Evolutionary conservation across 2,797 vertebrate species (phyloP), one percentile per base, ranked within the genome.

Genomic region (Melanogrammus aeglefinus): DNA sequence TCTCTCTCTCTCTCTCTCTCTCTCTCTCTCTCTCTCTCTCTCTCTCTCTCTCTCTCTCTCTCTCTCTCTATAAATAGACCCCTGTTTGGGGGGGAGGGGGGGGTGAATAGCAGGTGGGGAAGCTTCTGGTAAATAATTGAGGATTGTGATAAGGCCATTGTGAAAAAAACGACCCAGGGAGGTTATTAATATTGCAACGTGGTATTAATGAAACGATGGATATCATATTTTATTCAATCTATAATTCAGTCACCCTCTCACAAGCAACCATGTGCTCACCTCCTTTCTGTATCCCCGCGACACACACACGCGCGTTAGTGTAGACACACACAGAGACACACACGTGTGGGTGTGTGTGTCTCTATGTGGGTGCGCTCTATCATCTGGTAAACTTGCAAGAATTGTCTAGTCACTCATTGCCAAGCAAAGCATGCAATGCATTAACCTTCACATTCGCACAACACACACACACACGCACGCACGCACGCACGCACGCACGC

Each of bases 141-240:
- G 2, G 14, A 16, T 47, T 76, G 27, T 76, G 72, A 44, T 74
- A 66, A 27, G 35, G 57, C 29, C 38, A 47, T 75, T 39, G 70
- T 77, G 35, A 31, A 16, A 83, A 74, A 79, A 13, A 41, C 81
- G 63, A 79, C 80, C 81, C 76, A 3, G 24, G 66, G 6, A 27
- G 0, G 18, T 72, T 21, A 81, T 88, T 80, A 91, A 89, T 90
- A 80, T 87, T 88, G 89, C 31, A 89, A n/a, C 44, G 9, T 21
- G 21, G 51, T 81, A 76, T 84, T 88, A 88, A 89, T 78, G 85
- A 91, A 80, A 85, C 80, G 78, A 74, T 82, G 75, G 86, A 85
- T 87, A 85, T 77, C 84, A 85, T 89, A 84, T 83, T 84, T 91
- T 88, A 86, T 87, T 84, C 83, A 47, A 87, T 90, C 75, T 41